Evolutionary conservation across 1,140 invertebrate genomes (phyloP).

Genomic region (Coptotermes formosanus): DNA sequence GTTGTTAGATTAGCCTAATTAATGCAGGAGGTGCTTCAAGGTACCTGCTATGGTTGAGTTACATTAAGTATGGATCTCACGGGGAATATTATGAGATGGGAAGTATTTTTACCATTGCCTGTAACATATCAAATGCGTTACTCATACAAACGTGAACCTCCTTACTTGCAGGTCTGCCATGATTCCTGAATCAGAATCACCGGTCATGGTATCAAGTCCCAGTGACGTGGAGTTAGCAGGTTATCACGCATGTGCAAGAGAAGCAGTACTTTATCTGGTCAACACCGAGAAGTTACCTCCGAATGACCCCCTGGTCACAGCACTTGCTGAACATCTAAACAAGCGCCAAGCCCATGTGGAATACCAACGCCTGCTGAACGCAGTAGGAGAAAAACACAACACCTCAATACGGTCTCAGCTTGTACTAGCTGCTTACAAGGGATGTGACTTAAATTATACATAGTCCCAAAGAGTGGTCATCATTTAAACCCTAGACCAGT

Average conservation of each 20-base stretch:
- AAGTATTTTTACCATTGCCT: too few relatives aligned
- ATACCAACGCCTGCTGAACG: background rate
- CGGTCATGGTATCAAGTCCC: background rate
- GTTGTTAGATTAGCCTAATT: too few relatives aligned
- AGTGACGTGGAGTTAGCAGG: slow-evolving; percentile 10
- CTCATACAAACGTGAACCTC: too few relatives aligned
- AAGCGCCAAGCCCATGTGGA: background rate
- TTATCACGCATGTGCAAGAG: slow-evolving; percentile 15
- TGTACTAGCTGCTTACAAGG: slow-evolving; percentile 10
- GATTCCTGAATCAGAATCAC: background rate
- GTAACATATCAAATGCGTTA: too few relatives aligned
- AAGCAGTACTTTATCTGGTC: background rate
- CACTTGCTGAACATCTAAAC: background rate
- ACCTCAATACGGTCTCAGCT: background rate
- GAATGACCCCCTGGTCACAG: background rate
- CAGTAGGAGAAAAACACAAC: too few relatives aligned
- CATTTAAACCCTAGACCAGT: too few relatives aligned
- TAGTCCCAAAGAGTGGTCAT: background rate
- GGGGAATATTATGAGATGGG: too few relatives aligned
- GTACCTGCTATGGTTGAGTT: too few relatives aligned
- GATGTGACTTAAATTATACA: background rate
- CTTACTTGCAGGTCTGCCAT: background rate
- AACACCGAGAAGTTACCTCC: background rate
- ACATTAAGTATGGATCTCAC: too few relatives aligned
- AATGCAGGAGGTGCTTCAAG: too few relatives aligned